Percentiles rank a stretch among this genome's conserved stretches.
These are phyloP conservation scores for Pachycephus smyrnensis DNA, from an alignment of 2,888 invertebrate genomes.

Conservation along the genomic window DNA sequence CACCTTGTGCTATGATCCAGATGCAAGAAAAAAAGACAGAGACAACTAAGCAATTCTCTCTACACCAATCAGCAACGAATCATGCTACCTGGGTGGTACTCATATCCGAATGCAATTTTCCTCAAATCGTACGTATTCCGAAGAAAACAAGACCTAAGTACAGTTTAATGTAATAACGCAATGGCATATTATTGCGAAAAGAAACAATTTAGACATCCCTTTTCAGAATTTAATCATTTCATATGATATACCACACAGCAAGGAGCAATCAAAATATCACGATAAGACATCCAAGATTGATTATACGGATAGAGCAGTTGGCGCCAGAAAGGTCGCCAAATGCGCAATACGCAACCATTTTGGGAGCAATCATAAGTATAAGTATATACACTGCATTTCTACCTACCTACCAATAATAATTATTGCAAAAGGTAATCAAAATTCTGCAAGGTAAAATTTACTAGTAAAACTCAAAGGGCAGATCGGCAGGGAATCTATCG, in stretches of 20 bases:
- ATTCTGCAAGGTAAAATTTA: not conserved
- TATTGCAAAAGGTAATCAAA: not conserved
- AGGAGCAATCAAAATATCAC: not conserved
- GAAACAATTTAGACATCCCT: not conserved
- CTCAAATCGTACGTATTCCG: not conserved
- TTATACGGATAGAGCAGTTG: not conserved
- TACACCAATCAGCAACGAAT: constrained; percentile 47
- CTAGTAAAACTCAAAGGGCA: not conserved
- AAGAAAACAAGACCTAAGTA: not conserved
- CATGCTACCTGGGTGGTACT: constrained; percentile 51
- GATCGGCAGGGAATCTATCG: not conserved
- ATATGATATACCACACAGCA: not conserved
- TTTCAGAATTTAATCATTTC: not conserved
- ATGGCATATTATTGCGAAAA: not conserved
- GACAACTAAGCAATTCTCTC: not conserved
- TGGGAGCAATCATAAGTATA: not conserved
- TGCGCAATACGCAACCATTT: not conserved
- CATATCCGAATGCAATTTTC: not conserved
- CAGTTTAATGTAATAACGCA: not conserved
- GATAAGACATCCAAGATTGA: not conserved
- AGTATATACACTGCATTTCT: not conserved
- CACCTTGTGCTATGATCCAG: not conserved
- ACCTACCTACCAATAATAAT: not conserved
- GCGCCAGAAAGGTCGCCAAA: not conserved
- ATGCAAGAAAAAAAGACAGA: not conserved